These are phyloP conservation scores for Neopelma chrysocephalum DNA, from an alignment of 2,797 vertebrate species.

Conservation along the genomic window DNA sequence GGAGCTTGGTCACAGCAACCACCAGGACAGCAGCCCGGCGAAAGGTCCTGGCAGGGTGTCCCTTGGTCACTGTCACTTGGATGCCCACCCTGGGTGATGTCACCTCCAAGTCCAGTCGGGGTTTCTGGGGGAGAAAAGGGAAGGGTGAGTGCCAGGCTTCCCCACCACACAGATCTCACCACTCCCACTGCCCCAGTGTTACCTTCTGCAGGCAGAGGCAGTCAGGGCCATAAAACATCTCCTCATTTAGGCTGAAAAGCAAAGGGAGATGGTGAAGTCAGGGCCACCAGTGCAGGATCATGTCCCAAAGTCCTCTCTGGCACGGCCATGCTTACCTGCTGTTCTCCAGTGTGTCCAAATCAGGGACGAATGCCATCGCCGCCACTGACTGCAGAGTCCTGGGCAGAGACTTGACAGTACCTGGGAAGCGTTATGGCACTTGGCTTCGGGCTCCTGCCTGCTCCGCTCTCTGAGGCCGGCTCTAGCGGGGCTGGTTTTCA, in stretches of 20 bases:
- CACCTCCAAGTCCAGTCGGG: not conserved
- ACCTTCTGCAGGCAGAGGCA: not conserved
- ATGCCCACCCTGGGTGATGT: not conserved
- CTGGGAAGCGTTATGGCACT: not conserved
- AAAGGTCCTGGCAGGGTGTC: not conserved
- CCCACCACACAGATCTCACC: fast-evolving
- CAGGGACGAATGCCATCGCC: not conserved
- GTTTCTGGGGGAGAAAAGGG: not conserved
- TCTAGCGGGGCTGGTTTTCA: not conserved
- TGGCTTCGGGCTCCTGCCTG: not conserved
- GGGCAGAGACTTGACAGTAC: not conserved
- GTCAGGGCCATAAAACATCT: not conserved
- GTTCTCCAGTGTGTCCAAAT: slow-evolving; percentile 31
- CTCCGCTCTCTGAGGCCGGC: fast-evolving
- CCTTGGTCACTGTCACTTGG: not conserved
- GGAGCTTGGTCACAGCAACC: slow-evolving; percentile 12
- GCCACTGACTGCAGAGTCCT: not conserved
- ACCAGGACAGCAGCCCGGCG: not conserved
- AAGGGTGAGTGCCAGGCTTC: not conserved
- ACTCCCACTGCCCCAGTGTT: fast-evolving
- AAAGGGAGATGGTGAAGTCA: not conserved
- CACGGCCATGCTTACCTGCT: not conserved
- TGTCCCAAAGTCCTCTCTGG: fast-evolving
- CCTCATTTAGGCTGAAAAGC: slow-evolving; percentile 12
- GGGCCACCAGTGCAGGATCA: not conserved